Percentiles rank a stretch among this genome's conserved stretches.
These are phyloP conservation scores for Polyommatus icarus DNA, from an alignment of 2,888 invertebrate genomes.

Conservation along the genomic window DNA sequence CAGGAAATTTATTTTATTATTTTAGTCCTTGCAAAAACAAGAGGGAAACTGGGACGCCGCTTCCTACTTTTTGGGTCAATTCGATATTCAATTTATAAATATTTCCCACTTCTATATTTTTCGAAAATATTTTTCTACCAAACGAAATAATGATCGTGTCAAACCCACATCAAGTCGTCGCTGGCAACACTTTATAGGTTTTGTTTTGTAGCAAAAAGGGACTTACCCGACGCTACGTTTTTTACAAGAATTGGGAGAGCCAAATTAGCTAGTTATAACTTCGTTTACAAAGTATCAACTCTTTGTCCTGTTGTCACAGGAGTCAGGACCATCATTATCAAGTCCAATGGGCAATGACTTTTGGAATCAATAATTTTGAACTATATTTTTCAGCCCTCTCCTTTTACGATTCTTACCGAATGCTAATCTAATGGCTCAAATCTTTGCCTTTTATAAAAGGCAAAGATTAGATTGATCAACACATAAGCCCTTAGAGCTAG, in stretches of 20 bases:
- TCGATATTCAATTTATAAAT: slow-evolving; percentile 18
- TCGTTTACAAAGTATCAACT: background rate
- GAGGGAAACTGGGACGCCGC: slow-evolving; percentile 14
- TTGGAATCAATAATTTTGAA: background rate
- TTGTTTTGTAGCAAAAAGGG: background rate
- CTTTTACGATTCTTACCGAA: background rate
- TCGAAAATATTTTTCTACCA: background rate
- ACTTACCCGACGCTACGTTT: background rate
- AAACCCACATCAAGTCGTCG: background rate
- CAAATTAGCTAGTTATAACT: background rate
- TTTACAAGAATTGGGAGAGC: background rate
- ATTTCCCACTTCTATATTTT: slow-evolving; percentile 1
- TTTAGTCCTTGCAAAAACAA: slow-evolving; percentile 17
- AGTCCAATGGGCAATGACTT: background rate
- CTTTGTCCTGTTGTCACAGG: background rate
- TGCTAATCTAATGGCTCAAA: no score
- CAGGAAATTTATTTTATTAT: background rate
- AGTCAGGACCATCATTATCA: background rate
- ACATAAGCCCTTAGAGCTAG: background rate
- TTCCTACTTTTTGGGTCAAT: slow-evolving; percentile 12
- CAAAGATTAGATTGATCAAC: background rate
- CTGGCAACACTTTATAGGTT: slow-evolving; percentile 3
- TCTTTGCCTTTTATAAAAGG: background rate
- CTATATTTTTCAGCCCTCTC: background rate
- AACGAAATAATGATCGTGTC: slow-evolving; percentile 10